Evolutionary conservation across 1,140 invertebrate species (phyloP).

Genomic region (Hycleus cichorii): DNA sequence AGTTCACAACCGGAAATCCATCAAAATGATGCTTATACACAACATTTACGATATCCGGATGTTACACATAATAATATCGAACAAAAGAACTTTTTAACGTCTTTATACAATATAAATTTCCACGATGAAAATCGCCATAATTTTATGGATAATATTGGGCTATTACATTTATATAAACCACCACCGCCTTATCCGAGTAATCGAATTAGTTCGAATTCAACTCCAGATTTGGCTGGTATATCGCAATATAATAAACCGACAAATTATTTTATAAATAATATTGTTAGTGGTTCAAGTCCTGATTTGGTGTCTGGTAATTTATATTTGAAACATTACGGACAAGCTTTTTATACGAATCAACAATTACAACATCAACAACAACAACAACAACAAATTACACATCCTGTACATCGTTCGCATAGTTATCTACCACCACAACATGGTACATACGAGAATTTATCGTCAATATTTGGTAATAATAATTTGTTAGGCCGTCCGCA

Average conservation of each 20-base stretch:
- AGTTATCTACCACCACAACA: conserved; percentile 50
- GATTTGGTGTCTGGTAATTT: conserved; percentile 61
- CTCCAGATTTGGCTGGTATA: conserved; percentile 69
- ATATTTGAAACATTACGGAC: conserved; percentile 40
- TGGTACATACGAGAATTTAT: conserved; percentile 63
- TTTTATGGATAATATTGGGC: conserved; percentile 48
- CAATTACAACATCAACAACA: conserved; percentile 12
- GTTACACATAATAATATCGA: conserved; percentile 51
- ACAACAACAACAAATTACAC: conserved; percentile 12
- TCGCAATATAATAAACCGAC: conserved; percentile 43
- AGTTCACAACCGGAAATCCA: conserved; percentile 60
- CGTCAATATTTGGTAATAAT: conserved; percentile 44
- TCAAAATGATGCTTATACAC: conserved; percentile 36
- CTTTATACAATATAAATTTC: conserved; percentile 28
- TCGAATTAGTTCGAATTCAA: conserved; percentile 63
- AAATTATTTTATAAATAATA: conserved; percentile 33
- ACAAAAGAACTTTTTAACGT: conserved; percentile 27
- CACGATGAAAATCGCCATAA: conserved; percentile 32
- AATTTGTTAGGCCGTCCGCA: conserved; percentile 32
- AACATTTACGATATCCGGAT: conserved; percentile 49
- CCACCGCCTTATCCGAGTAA: conserved; percentile 69
- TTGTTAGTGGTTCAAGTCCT: conserved; percentile 67
- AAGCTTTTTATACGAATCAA: conserved; percentile 30
- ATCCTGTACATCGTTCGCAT: conserved; percentile 44
- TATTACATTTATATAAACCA: conserved; percentile 68